These are phyloP conservation scores for Patella depressa DNA, from an alignment of 2,888 invertebrate genomes.

Conservation along the genomic window DNA sequence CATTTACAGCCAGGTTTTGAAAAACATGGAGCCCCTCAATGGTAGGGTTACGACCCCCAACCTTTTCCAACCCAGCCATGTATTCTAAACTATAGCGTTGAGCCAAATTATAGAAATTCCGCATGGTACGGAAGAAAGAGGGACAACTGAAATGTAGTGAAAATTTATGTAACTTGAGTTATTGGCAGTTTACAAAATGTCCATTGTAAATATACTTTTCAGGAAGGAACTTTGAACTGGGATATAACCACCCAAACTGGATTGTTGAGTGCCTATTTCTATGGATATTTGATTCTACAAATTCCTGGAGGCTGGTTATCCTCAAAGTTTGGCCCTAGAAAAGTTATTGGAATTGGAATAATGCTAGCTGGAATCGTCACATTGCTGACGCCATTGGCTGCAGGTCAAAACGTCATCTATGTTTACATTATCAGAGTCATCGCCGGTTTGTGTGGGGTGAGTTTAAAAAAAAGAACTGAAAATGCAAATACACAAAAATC, in stretches of 20 bases:
- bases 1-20: too few relatives aligned
- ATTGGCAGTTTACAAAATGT: too few relatives aligned
- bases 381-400: constrained; percentile 29
- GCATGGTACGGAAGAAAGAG: too few relatives aligned
- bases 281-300: constrained; percentile 30
- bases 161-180: too few relatives aligned
- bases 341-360: constrained; percentile 30
- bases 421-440: constrained; percentile 32
- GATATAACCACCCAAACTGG: constrained; percentile 29
- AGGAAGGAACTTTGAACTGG: constrained; percentile 36
- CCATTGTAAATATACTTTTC: neutral
- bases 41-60: too few relatives aligned
- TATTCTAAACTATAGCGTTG: too few relatives aligned
- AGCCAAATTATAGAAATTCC: too few relatives aligned
- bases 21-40: too few relatives aligned
- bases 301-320: constrained; percentile 38
- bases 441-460: constrained; percentile 35
- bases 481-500: too few relatives aligned
- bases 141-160: too few relatives aligned
- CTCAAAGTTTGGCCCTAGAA: constrained; percentile 31
- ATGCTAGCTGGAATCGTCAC: constrained; percentile 25
- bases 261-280: constrained; percentile 38
- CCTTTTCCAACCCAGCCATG: too few relatives aligned
- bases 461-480: neutral
- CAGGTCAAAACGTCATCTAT: constrained; percentile 24